phyloP scores from a whole-genome alignment of 2,888 invertebrate species.

The Parnassius glacialis region DNA sequence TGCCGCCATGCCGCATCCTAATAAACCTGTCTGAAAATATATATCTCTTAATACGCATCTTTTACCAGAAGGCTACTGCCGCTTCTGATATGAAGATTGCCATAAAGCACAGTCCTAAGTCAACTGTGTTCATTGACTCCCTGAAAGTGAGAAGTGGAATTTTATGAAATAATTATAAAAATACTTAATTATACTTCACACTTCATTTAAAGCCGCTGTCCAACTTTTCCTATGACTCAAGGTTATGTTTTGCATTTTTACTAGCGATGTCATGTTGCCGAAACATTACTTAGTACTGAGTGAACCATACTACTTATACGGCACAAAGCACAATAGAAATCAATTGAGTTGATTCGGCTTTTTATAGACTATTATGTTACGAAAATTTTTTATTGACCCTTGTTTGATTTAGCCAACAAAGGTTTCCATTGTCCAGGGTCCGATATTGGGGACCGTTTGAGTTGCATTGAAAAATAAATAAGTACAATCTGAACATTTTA shows the following conservation, averaged over 20 bases:
- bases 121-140: no score
- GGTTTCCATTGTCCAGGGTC: slow-evolving; percentile 14
- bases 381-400: slow-evolving; percentile 25
- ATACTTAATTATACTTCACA: no score
- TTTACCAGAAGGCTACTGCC: no score
- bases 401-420: slow-evolving; percentile 25
- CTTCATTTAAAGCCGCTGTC: slow-evolving; percentile 20
- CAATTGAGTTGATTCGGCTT: slow-evolving; percentile 35
- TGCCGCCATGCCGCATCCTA: slow-evolving; percentile 55
- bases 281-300: slow-evolving; percentile 30
- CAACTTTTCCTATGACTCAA: slow-evolving; percentile 35
- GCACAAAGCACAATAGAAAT: slow-evolving; percentile 38
- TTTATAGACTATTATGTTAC: slow-evolving; percentile 31
- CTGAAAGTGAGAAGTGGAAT: no score
- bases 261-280: slow-evolving; percentile 33
- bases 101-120: no score
- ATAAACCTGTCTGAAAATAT: slow-evolving; percentile 18
- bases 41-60: no score
- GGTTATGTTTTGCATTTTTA: slow-evolving; percentile 37
- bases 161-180: no score
- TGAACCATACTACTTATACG: slow-evolving; percentile 28
- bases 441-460: neutral
- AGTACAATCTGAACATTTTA: no score
- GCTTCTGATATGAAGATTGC: no score
- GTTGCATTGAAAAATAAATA: slow-evolving; percentile 19